Conservation (phyloP, 2,888 invertebrate species). For the Noctuana brunneofusca region DNA sequence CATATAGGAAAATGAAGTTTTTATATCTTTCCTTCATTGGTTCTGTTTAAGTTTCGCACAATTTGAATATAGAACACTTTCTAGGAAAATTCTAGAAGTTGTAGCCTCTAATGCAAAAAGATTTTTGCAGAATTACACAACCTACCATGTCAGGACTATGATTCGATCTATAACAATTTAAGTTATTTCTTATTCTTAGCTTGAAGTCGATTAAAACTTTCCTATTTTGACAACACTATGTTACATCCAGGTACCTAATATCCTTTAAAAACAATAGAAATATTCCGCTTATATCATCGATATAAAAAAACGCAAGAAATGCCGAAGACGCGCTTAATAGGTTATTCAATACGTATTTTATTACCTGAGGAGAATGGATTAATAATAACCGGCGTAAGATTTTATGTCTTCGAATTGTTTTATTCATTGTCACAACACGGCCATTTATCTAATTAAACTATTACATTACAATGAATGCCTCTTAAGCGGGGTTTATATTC, state of each 20-base stretch:
- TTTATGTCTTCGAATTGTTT: constrained; percentile 15
- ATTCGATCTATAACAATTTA: too few relatives aligned
- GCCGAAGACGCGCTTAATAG: background rate
- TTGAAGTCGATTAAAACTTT: too few relatives aligned
- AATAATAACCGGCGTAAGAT: constrained; percentile 11
- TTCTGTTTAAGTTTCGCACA: background rate
- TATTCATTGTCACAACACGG: constrained; percentile 7
- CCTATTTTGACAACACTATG: background rate
- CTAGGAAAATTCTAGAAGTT: background rate
- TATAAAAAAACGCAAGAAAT: background rate
- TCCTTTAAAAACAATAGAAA: background rate
- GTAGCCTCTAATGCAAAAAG: too few relatives aligned
- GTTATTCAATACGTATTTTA: constrained; percentile 20
- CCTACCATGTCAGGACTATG: too few relatives aligned
- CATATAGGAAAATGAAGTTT: constrained; percentile 10
- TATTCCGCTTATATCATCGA: background rate
- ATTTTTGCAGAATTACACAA: too few relatives aligned
- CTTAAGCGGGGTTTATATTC: background rate
- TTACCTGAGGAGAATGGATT: constrained; percentile 24
- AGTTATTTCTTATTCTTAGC: too few relatives aligned
- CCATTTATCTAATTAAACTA: constrained; percentile 5
- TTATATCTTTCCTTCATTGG: constrained; percentile 4
- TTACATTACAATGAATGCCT: constrained; percentile 6
- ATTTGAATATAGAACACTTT: constrained; percentile 1
- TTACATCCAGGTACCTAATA: background rate